Evolutionary conservation across 2,797 vertebrate genomes (phyloP).

Genomic region (Clamator glandarius): DNA sequence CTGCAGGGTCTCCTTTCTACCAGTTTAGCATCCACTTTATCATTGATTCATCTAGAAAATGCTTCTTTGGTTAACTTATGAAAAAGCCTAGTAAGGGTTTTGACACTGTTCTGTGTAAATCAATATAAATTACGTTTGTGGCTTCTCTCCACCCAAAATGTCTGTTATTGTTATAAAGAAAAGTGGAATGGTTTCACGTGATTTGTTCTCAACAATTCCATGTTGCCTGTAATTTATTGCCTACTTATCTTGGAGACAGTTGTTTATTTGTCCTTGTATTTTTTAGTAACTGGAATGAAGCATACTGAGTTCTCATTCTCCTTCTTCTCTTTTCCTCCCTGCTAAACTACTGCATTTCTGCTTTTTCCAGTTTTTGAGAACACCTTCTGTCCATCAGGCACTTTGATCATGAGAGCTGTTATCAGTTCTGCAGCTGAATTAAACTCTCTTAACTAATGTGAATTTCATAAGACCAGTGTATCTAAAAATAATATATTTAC

Average conservation of each 20-base stretch:
- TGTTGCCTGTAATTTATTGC: not conserved
- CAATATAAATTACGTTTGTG: not conserved
- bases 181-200: not conserved
- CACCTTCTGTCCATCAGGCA: not conserved
- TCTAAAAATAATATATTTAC: not conserved
- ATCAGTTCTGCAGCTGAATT: not conserved
- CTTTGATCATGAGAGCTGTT: not conserved
- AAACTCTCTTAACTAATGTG: not conserved
- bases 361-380: not conserved
- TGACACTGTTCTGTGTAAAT: not conserved
- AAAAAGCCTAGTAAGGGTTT: not conserved
- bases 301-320: not conserved
- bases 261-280: not conserved
- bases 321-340: not conserved
- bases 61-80: not conserved
- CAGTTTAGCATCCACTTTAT: not conserved
- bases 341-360: not conserved
- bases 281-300: not conserved
- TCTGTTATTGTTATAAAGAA: not conserved
- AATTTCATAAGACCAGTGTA: not conserved
- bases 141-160: not conserved
- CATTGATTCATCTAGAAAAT: not conserved
- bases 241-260: not conserved
- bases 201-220: not conserved
- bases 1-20: not conserved